Conservation (phyloP, 64 coral and sea anemone species). For the Montipora efflorescens region DNA sequence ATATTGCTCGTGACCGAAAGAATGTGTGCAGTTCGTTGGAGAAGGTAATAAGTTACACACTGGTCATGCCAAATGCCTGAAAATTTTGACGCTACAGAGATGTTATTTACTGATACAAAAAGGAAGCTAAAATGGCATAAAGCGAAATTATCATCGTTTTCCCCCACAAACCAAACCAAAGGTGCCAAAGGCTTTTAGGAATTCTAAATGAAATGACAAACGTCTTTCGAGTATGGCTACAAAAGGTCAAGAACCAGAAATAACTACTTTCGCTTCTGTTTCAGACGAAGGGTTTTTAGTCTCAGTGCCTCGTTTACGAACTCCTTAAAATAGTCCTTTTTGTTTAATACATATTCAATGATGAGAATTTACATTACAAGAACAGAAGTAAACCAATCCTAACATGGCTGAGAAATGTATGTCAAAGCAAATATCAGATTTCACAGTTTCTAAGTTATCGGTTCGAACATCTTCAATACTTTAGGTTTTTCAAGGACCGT, state of each 20-base stretch:
- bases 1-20: too few species aligned
- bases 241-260: background rate
- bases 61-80: too few species aligned
- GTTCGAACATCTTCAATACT: conserved; percentile 19
- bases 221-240: background rate
- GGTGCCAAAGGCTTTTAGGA: too few species aligned
- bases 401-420: conserved; percentile 10
- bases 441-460: conserved; percentile 5
- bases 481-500: too few species aligned
- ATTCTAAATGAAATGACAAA: too few species aligned
- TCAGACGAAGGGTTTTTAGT: background rate
- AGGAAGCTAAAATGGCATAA: too few species aligned
- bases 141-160: too few species aligned
- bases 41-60: too few species aligned
- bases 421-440: conserved; percentile 38
- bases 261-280: background rate
- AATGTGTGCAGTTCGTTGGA: too few species aligned
- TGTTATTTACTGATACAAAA: too few species aligned
- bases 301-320: background rate
- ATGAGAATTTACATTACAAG: conserved; percentile 33
- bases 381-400: conserved; percentile 14
- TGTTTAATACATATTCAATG: conserved; percentile 28
- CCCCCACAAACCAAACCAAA: too few species aligned
- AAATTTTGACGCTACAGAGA: too few species aligned
- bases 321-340: background rate